Base-by-base conservation (phyloP, 2,113 vertebrate genomes). In the Numenius arquata region DNA sequence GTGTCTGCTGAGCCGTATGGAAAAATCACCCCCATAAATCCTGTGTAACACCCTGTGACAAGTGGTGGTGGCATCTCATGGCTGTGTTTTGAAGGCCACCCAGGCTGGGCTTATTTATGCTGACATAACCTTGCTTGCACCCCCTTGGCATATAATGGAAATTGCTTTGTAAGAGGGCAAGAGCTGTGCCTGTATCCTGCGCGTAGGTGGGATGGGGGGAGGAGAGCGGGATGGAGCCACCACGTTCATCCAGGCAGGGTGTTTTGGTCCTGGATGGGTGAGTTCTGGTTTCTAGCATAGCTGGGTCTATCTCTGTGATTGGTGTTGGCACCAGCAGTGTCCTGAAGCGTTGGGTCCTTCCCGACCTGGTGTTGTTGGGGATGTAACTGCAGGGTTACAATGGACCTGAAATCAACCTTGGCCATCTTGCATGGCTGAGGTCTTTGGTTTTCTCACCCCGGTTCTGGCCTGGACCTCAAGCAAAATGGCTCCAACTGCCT, bases 91-190 rank as follows among this genome's bases (percentile, higher is more conserved):
- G 62, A 59, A 74, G 30, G 27, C 34, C 34, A 38, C 15, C 41
- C 48, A 61, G 12, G 26, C 32, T 47, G 38, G 50, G 26, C 25
- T 73, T 40, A 16, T 29, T n/a, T 45, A 30, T 15, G 38, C 41
- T 4, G 1, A 62, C 8, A 1, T 10, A 62, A n/a, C 59, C 59
- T 66, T 58, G 32, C 19, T 50, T 6, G 0, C 19, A 47, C 15
- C 34, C 29, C 43, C 9, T 15, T 36, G 19, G 16, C 16, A 4
- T 4, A 23, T 38, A 29, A 38, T 8, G 45, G 66, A 41, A 55
- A 43, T 41, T 11, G 3, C 52, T 48, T 21, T 15, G 29, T 47
- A 21, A 62, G 45, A 61, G 21, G 27, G 12, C 26, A 17, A n/a
- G 61, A 61, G 52, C 18, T 55, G 52, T 55, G 52, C 32, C 32